A percentile compares a stretch with the other conserved stretches of the same genome.
These are phyloP conservation scores for Drosophila kanapiae DNA, from an alignment of 1,140 invertebrate species.

Conservation along the genomic window DNA sequence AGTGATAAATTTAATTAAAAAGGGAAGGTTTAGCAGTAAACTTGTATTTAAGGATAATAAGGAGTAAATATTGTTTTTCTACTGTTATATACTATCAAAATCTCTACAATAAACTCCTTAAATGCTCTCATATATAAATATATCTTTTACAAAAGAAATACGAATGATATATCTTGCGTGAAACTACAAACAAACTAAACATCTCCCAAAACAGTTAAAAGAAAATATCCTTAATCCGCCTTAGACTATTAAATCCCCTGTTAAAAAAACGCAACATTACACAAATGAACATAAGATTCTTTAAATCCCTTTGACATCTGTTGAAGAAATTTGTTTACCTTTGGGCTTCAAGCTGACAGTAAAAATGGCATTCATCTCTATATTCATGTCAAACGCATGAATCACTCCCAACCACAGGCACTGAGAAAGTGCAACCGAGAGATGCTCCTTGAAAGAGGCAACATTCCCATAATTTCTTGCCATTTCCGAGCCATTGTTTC, in stretches of 20 bases:
- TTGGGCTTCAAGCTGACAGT: not conserved
- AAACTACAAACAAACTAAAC: not conserved
- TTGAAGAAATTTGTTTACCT: constrained; percentile 26
- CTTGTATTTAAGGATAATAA: too few species aligned
- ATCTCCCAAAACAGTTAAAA: not conserved
- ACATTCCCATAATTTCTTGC: constrained; percentile 47
- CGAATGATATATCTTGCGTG: not conserved
- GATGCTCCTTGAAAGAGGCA: constrained; percentile 16
- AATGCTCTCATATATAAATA: too few species aligned
- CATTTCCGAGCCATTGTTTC: constrained; percentile 56
- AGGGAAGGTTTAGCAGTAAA: too few species aligned
- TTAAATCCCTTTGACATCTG: constrained; percentile 17
- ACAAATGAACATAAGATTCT: not conserved
- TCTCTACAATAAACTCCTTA: too few species aligned
- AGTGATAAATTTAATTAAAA: too few species aligned
- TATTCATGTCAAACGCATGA: constrained; percentile 30
- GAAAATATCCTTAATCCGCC: not conserved
- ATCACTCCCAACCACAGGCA: constrained; percentile 36
- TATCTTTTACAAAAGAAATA: not conserved
- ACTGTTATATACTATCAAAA: too few species aligned
- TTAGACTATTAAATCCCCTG: not conserved
- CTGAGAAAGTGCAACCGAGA: constrained; percentile 22
- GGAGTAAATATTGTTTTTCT: too few species aligned
- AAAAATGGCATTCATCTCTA: constrained; percentile 23
- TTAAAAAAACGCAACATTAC: constrained; percentile 3